Evolutionary conservation across 2,797 vertebrate genomes (phyloP).

Genomic region (Oreochromis mossambicus): DNA sequence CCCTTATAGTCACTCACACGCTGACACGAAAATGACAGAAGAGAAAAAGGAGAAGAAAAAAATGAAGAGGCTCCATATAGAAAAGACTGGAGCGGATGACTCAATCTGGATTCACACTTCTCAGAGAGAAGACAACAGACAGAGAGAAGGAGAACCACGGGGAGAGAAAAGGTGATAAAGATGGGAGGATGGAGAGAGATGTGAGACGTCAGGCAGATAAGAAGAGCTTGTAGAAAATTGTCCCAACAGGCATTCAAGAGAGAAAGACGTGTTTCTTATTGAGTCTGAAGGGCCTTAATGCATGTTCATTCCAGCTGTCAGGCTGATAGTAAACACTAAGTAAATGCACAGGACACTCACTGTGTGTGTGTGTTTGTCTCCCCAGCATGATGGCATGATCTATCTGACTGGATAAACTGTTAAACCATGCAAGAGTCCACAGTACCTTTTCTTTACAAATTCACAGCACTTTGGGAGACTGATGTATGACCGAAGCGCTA

Average conservation of each 20-base stretch:
- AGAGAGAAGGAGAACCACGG: neutral
- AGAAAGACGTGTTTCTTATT: slow-evolving; percentile 23
- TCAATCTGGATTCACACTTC: slow-evolving; percentile 35
- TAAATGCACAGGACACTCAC: neutral
- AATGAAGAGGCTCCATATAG: neutral
- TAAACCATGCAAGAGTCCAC: neutral
- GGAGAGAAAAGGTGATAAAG: neutral
- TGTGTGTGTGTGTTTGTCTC: neutral
- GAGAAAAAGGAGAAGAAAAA: neutral
- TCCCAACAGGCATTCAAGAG: slow-evolving; percentile 10
- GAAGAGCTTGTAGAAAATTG: slow-evolving; percentile 21
- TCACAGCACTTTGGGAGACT: neutral
- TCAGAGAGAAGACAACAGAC: neutral
- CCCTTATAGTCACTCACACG: neutral
- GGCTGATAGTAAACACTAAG: slow-evolving; percentile 21
- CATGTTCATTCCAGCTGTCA: slow-evolving; percentile 35
- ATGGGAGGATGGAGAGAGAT: neutral
- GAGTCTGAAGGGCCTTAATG: slow-evolving; percentile 30
- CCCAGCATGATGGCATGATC: neutral
- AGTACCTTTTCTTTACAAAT: neutral
- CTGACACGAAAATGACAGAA: neutral
- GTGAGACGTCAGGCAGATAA: slow-evolving; percentile 5
- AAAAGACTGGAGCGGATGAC: neutral
- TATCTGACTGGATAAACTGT: slow-evolving; percentile 1
- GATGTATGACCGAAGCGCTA: neutral